Base-by-base conservation (phyloP, 1,140 invertebrate species). In the Lordiphosa collinella region DNA sequence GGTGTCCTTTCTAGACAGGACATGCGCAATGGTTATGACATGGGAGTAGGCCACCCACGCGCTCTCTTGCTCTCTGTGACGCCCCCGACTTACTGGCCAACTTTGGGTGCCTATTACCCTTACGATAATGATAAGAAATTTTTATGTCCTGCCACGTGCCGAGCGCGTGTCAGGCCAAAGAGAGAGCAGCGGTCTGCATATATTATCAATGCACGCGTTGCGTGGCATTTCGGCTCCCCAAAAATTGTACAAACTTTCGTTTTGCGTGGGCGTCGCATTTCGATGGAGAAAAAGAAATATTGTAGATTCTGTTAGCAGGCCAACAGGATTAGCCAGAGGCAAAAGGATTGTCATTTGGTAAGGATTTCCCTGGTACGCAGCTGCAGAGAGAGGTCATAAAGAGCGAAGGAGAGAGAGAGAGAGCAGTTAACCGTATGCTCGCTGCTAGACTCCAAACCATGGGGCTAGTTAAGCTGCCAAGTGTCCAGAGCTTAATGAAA, bases 101-200 rank as follows among this genome's bases (percentile, higher is more conserved):
- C 71, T 84, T 87, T 87, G 84, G 59, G 69, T 87, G 63, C 84
- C 84, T 87, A 87, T 72, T 87, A 87, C 84, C 70, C 71, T 56
- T 85, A 75, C 84, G 85, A 87, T 79, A 85, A 78, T 87, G 84
- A 87, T 87, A 87, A 87, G 84, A 87, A 82, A 87, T 87, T 76
- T 85, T 75, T 85, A 67, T 79, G 64, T 53, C 53, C 56, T 53
- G 36, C 34, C 65, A 68, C 65, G 60, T 64, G 54, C 5, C 36
- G 10, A 29, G 16, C 8, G n/a, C 31, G 16, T n/a, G 12, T 14
- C 49, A 50, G 35, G 38, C 18, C 12, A 56, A 54, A 41, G 35
- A 13, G 34, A 50, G 57, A 65, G 58, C 50, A 14, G 35, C n/a
- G 16, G 38, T 67, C 63, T 64, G 58, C 63, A 72, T 78, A 69